Conservation (phyloP, 2,797 vertebrate species). For the Lophius americanus region DNA sequence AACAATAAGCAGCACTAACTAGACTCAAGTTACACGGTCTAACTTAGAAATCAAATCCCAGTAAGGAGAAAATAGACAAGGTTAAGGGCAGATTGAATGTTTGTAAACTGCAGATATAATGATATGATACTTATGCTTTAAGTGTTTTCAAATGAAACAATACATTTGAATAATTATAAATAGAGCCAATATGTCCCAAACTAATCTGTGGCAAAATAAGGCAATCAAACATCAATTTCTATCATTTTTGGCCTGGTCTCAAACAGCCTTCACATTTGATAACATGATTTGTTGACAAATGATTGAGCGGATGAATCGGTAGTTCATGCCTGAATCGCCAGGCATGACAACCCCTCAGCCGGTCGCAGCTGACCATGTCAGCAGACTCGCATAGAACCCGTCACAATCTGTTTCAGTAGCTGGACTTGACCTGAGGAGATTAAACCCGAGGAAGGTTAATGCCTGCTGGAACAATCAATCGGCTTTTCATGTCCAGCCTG, state of each 20-base stretch:
- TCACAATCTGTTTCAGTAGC: constrained; percentile 60
- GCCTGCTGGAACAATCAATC: constrained; percentile 64
- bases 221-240: constrained; percentile 9
- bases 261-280: constrained; percentile 27
- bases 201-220: constrained; percentile 11
- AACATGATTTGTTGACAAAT: constrained; percentile 63
- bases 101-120: constrained; percentile 1
- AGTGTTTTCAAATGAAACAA: not conserved
- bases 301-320: constrained; percentile 61
- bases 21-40: constrained; percentile 46
- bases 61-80: constrained; percentile 7
- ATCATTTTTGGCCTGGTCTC: constrained; percentile 24
- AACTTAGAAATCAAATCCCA: constrained; percentile 26
- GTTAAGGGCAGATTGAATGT: constrained; percentile 6
- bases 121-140: not conserved
- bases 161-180: constrained; percentile 4
- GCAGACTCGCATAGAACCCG: constrained; percentile 56
- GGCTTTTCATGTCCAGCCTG: constrained; percentile 73
- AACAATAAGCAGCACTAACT: constrained; percentile 54
- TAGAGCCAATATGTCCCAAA: not conserved
- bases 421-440: constrained; percentile 56
- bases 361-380: constrained; percentile 73
- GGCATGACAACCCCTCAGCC: constrained; percentile 62
- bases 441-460: constrained; percentile 65
- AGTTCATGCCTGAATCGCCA: constrained; percentile 54